These are phyloP conservation scores for Hydrozoanthus tunicans DNA, from an alignment of 64 coral and sea anemone species.

Conservation along the genomic window DNA sequence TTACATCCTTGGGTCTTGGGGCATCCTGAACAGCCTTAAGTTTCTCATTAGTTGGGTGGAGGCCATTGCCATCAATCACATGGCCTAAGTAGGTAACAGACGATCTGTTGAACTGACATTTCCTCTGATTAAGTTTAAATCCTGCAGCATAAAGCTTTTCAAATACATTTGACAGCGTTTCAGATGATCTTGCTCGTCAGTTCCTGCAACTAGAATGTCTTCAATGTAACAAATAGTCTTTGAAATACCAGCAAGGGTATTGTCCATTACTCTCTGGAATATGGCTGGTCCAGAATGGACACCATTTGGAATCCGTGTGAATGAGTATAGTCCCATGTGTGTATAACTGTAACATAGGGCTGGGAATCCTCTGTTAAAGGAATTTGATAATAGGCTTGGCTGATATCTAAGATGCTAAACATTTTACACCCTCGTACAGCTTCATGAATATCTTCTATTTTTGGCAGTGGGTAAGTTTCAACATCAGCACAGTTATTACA, in stretches of 20 bases:
- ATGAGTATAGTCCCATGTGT: conserved; percentile 32
- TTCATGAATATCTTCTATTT: conserved; percentile 72
- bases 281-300: conserved; percentile 60
- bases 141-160: not conserved
- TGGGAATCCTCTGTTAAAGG: conserved; percentile 43
- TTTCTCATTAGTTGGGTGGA: not conserved
- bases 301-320: conserved; percentile 54
- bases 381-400: conserved; percentile 67
- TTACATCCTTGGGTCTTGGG: conserved; percentile 5
- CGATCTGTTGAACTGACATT: conserved; percentile 34
- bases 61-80: not conserved
- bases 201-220: conserved; percentile 54
- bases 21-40: not conserved
- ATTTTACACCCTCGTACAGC: conserved; percentile 49
- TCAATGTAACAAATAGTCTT: conserved; percentile 48
- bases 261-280: conserved; percentile 32
- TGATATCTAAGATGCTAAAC: conserved; percentile 62
- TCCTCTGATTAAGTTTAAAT: conserved; percentile 27
- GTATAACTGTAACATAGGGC: conserved; percentile 11
- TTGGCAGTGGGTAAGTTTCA: conserved; percentile 70
- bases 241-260: conserved; percentile 36
- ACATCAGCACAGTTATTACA: conserved; percentile 61
- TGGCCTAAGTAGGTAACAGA: conserved; percentile 19
- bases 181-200: conserved; percentile 47
- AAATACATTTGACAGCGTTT: conserved; percentile 57